Percentiles rank a stretch among this genome's conserved stretches.
Conservation (phyloP, 2,113 vertebrate genomes). For the Asarcornis scutulata region DNA sequence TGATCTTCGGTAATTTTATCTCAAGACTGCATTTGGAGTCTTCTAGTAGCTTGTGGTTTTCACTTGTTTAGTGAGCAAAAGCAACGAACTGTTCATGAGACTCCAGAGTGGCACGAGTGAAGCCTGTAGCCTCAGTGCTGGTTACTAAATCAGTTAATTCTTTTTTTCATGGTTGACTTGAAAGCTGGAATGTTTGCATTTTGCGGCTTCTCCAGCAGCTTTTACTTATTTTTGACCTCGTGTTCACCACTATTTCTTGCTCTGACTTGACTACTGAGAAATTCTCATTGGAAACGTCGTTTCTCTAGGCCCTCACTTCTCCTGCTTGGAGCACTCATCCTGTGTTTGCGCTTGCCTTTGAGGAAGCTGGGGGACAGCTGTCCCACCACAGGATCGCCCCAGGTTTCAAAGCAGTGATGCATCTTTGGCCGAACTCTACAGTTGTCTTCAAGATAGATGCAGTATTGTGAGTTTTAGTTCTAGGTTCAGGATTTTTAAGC, state of each 20-base stretch:
- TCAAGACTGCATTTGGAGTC: neutral
- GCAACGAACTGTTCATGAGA: neutral
- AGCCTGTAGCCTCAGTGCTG: accelerated
- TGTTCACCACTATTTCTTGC: neutral
- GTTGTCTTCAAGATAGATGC: neutral
- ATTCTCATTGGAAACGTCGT: neutral
- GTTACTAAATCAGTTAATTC: neutral
- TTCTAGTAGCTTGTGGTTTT: neutral
- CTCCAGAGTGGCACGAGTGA: neutral
- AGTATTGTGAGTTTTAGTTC: neutral
- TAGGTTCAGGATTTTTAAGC: neutral
- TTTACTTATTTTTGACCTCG: neutral
- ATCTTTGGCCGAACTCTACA: neutral
- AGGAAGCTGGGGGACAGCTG: neutral
- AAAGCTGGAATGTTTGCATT: neutral
- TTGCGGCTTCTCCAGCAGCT: neutral
- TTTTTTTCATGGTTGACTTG: neutral
- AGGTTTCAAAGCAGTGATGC: neutral
- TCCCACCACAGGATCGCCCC: neutral
- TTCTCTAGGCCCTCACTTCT: neutral
- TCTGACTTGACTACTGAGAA: neutral
- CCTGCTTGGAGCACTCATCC: neutral
- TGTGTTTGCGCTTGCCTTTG: neutral
- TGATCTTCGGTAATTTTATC: neutral
- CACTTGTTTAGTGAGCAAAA: neutral